A percentile compares a stretch with the other conserved stretches of the same genome.
These are phyloP conservation scores for Anguilla obscura DNA, from an alignment of 2,797 vertebrate genomes.

Conservation along the genomic window DNA sequence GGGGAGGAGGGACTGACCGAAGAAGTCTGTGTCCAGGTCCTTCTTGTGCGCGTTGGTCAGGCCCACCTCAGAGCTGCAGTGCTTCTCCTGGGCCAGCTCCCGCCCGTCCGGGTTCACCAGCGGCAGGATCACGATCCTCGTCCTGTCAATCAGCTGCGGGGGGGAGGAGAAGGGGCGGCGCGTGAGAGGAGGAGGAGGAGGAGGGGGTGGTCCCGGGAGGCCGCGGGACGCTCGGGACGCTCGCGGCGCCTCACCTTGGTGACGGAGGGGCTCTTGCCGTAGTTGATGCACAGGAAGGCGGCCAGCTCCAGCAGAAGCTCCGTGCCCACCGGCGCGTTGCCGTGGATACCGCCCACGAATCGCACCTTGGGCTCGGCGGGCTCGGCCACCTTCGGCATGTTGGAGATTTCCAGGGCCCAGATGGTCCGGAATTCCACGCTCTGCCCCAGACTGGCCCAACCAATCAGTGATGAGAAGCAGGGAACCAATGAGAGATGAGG, in stretches of 20 bases:
- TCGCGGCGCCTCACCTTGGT: conserved; percentile 78
- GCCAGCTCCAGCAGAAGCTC: conserved; percentile 93
- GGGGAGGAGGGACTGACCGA: conserved; percentile 72
- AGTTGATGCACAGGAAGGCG: conserved; percentile 90
- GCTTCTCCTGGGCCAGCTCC: conserved; percentile 82
- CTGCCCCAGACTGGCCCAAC: conserved; percentile 81
- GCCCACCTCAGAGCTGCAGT: conserved; percentile 82
- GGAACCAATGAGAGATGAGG: neutral
- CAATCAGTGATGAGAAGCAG: conserved; percentile 29
- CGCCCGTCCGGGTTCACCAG: conserved; percentile 93
- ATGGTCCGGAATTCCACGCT: conserved; percentile 88
- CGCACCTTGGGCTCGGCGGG: conserved; percentile 92
- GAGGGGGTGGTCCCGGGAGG: neutral
- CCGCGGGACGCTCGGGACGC: neutral
- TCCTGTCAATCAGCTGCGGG: conserved; percentile 86
- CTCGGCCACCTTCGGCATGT: conserved; percentile 82
- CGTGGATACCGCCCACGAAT: conserved; percentile 91
- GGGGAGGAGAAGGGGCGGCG: conserved; percentile 7
- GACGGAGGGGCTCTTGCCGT: conserved; percentile 87
- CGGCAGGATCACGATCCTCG: conserved; percentile 90
- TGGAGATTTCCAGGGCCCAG: conserved; percentile 94
- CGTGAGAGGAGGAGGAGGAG: neutral
- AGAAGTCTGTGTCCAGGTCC: conserved; percentile 93
- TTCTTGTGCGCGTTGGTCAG: conserved; percentile 78
- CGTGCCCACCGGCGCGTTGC: conserved; percentile 91